These are phyloP conservation scores for Arge pagana DNA, from an alignment of 2,888 invertebrate genomes.

Conservation along the genomic window DNA sequence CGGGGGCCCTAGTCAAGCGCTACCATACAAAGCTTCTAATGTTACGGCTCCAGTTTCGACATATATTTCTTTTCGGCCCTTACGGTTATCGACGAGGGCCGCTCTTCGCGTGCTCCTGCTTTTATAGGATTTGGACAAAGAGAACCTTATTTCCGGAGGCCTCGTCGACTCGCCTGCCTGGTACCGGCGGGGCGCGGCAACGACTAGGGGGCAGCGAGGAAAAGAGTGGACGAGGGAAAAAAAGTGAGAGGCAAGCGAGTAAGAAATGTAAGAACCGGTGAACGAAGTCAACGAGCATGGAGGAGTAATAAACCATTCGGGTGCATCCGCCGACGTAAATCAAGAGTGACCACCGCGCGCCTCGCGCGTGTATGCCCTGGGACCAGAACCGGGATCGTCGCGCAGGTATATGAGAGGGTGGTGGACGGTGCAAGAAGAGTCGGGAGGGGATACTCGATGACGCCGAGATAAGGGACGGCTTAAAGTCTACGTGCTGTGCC, in stretches of 20 bases:
- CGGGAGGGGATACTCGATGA: conserved; percentile 46
- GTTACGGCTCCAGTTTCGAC: conserved; percentile 56
- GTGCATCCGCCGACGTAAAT: conserved; percentile 51
- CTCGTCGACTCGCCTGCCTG: conserved; percentile 7
- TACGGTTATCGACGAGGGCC: conserved; percentile 36
- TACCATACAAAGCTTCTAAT: conserved; percentile 58
- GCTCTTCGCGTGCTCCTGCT: conserved; percentile 27
- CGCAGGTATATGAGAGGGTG: conserved; percentile 23
- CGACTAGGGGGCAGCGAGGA: not conserved
- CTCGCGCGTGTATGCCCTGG: conserved; percentile 19
- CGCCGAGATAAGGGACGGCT: conserved; percentile 57
- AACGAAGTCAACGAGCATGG: conserved; percentile 5
- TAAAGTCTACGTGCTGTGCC: conserved; percentile 56
- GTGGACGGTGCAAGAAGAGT: conserved; percentile 11
- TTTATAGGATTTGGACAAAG: conserved; percentile 43
- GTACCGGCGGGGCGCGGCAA: not conserved
- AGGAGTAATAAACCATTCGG: conserved; percentile 30
- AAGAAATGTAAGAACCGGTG: not conserved
- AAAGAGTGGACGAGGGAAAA: not conserved
- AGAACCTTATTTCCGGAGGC: conserved; percentile 48
- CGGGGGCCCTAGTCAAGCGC: conserved; percentile 50
- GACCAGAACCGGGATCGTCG: conserved; percentile 21
- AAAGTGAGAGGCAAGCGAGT: conserved; percentile 1
- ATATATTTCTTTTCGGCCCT: conserved; percentile 47
- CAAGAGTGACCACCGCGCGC: conserved; percentile 32